These are phyloP conservation scores for Tinamus guttatus DNA, from an alignment of 2,113 vertebrate species.

Conservation along the genomic window DNA sequence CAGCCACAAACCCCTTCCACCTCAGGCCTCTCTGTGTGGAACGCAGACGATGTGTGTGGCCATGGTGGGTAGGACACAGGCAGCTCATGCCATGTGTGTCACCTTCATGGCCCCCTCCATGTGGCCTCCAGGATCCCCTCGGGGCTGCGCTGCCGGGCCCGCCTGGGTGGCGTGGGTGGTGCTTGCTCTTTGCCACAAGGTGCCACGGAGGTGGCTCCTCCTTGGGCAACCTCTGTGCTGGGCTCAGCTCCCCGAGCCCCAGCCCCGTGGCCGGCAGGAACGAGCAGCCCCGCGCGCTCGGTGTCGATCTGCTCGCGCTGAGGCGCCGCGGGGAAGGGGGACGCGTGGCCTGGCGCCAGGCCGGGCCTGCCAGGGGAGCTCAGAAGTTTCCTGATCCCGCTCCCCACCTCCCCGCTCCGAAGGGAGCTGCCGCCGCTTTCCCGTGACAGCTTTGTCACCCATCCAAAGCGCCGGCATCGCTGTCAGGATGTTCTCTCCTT, in stretches of 20 bases:
- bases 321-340: constrained; percentile 13
- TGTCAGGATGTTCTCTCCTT: constrained; percentile 75
- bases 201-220: constrained; percentile 48
- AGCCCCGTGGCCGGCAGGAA: no score
- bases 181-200: not conserved
- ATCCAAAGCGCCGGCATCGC: constrained; percentile 66
- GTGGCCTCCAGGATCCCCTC: not conserved
- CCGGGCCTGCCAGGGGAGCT: constrained; percentile 72
- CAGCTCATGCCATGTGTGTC: not conserved
- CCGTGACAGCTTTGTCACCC: constrained; percentile 73
- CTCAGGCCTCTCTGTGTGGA: not conserved
- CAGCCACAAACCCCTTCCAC: not conserved
- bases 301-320: constrained; percentile 51
- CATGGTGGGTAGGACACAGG: not conserved
- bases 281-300: constrained; percentile 14
- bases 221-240: not conserved
- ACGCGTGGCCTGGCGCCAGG: constrained; percentile 49
- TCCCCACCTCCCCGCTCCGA: constrained; percentile 68
- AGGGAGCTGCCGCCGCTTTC: constrained; percentile 69
- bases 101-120: no score
- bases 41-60: not conserved
- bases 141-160: no score
- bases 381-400: constrained; percentile 71
- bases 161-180: not conserved
- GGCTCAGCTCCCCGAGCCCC: not conserved